Evolutionary conservation across 2,113 vertebrate genomes (phyloP).

Genomic region (Oophaga pumilio): DNA sequence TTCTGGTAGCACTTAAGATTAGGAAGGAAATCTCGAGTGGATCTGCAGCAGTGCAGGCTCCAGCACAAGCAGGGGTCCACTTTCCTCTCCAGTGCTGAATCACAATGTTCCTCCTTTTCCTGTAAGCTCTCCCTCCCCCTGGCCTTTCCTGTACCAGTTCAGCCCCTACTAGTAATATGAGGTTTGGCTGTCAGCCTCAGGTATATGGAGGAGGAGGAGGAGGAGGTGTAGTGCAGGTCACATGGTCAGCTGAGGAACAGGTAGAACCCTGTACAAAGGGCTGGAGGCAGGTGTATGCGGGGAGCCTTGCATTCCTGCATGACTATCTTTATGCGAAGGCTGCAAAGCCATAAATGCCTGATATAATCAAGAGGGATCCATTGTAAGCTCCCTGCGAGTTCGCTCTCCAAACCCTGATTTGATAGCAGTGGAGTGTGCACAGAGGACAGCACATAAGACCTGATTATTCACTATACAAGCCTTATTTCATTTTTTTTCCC

Average conservation of each 20-base stretch:
- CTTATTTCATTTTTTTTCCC: not conserved
- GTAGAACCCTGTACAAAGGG: slow-evolving; percentile 38
- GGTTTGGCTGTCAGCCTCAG: slow-evolving; percentile 41
- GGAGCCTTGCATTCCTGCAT: slow-evolving; percentile 4
- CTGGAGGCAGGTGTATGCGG: slow-evolving; percentile 13
- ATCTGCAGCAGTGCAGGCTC: not conserved
- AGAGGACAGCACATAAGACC: not conserved
- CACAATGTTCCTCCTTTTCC: slow-evolving; percentile 51
- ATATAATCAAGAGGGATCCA: not conserved
- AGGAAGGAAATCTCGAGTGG: not conserved
- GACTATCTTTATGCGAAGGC: not conserved
- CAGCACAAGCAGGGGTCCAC: not conserved
- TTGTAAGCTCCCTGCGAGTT: not conserved
- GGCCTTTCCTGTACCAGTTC: slow-evolving; percentile 6
- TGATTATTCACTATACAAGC: not conserved
- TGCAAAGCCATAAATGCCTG: not conserved
- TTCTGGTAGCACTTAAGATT: not conserved
- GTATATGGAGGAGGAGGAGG: slow-evolving; percentile 25
- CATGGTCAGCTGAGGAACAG: slow-evolving; percentile 41
- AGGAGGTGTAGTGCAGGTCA: slow-evolving; percentile 12
- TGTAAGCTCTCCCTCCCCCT: slow-evolving; percentile 4
- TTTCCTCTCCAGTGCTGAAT: slow-evolving; percentile 24
- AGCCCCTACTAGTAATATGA: slow-evolving; percentile 42
- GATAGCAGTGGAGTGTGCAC: not conserved
- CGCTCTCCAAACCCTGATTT: not conserved